Conservation (phyloP, 2,888 invertebrate genomes). For the Hemicrepidius hirtus region DNA sequence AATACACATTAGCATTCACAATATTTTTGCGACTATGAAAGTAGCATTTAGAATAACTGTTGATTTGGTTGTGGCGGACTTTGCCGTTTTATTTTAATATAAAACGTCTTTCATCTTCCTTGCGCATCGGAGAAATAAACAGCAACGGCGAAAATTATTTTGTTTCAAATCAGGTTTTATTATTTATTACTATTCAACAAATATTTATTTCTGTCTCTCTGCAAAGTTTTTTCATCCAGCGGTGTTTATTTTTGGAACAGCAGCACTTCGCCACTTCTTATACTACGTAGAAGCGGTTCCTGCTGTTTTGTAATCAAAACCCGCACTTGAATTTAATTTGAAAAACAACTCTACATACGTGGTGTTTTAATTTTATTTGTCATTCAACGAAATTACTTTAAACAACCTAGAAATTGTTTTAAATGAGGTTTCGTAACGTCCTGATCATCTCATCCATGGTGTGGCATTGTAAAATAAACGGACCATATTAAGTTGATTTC, state of each 20-base stretch:
- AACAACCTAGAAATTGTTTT: neutral
- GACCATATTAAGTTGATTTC: conserved; percentile 15
- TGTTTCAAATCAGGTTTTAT: neutral
- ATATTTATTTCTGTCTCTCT: neutral
- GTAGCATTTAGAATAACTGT: conserved; percentile 28
- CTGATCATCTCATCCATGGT: conserved; percentile 5
- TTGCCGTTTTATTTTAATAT: conserved; percentile 16
- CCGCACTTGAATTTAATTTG: conserved; percentile 4
- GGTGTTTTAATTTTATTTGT: no score
- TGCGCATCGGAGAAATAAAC: neutral
- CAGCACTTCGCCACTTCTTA: no score
- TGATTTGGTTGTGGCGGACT: conserved; percentile 17
- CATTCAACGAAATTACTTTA: no score
- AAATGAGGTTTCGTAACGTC: conserved; percentile 8
- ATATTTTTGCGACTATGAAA: conserved; percentile 25
- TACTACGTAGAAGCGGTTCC: neutral
- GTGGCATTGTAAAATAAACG: conserved; percentile 23
- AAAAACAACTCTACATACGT: neutral
- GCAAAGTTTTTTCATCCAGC: neutral
- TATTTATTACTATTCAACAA: conserved; percentile 6
- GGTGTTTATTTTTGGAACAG: conserved; percentile 1
- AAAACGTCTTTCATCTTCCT: neutral
- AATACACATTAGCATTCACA: conserved; percentile 11
- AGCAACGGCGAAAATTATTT: neutral
- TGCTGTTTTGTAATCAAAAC: conserved; percentile 5